Evolutionary conservation across 2,888 invertebrate species (phyloP), one percentile per base, ranked within the genome.

Genomic region (Tuberolachnus salignus): DNA sequence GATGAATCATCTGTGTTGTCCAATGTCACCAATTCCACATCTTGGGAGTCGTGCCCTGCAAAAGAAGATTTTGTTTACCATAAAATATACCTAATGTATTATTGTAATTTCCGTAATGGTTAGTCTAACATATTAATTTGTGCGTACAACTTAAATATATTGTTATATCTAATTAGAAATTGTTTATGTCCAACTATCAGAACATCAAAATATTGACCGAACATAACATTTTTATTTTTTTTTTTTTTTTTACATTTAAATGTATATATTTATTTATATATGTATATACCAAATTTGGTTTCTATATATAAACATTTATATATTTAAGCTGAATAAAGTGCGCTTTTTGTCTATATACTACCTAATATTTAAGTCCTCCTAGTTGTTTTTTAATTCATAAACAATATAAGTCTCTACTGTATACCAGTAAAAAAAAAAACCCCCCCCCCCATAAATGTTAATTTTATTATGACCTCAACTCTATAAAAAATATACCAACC

Each of bases 1-100:
- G 91, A 91, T 0, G 92, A 92, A 84, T 94, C 94, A 44, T 94
- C 94, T 82, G 91, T 90, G 84, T 91, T 91, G 84, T 92, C 92
- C 71, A 91, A 92, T 84, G 87, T 86, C 64, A 88, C 82, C 19
- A 83, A 83, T 78, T 86, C 86, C 81, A 89, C 88, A 78, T 78
- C 78, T 49, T 75, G 75, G 3, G 55, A 9, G 23, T 78, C 78
- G 49, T 75, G 67, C 21, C 59, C 67, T 61, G 21, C 16, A 59
- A 69, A 34, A 67, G 2, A 23, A 57, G 23, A 49, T 3, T 3
- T 34, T 0, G 3, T 10, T 21, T 42, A 53, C 4, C 42, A n/a
- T 53, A 11, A 66, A 16, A 23, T 8, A n/a, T 51, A 44, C 6
- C 4, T n/a, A 34, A 0, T 8, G 2, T 42, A 19, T 63, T 63